These are phyloP conservation scores for Ibycter americanus DNA, from an alignment of 2,797 vertebrate genomes.

Conservation along the genomic window DNA sequence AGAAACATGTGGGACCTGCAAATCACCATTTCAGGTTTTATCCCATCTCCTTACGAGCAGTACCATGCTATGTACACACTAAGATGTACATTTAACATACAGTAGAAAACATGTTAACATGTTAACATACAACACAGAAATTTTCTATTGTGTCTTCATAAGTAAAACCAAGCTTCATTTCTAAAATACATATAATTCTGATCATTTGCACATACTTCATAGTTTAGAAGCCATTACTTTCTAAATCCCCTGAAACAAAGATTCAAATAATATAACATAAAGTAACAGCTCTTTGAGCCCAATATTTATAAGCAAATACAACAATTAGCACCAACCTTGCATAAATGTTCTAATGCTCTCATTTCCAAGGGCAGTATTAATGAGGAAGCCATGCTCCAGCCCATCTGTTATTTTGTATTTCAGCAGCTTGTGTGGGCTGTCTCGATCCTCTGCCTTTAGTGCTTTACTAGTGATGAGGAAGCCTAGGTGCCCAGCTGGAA, in stretches of 20 bases:
- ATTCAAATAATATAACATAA: neutral
- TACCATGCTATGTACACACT: accelerated
- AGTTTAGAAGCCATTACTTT: neutral
- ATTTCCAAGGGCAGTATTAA: constrained; percentile 82
- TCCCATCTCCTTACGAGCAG: neutral
- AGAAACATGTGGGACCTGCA: neutral
- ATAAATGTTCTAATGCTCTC: constrained; percentile 82
- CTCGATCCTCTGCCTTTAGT: constrained; percentile 83
- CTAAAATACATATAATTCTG: neutral
- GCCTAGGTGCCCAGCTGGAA: constrained; percentile 82
- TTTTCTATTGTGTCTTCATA: neutral
- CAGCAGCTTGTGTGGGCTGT: constrained; percentile 80
- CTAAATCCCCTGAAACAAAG: neutral
- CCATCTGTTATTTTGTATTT: constrained; percentile 80
- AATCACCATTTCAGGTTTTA: neutral
- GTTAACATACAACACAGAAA: neutral
- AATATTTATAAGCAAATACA: neutral
- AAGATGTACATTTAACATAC: neutral
- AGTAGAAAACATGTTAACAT: neutral
- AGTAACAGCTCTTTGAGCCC: too few species aligned
- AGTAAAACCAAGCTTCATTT: neutral
- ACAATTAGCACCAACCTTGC: constrained; percentile 80
- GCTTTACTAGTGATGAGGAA: constrained; percentile 85
- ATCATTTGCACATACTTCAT: neutral
- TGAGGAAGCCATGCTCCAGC: constrained; percentile 83